Evolutionary conservation across 2,113 vertebrate species (phyloP).

Genomic region (Glaucomys volans): DNA sequence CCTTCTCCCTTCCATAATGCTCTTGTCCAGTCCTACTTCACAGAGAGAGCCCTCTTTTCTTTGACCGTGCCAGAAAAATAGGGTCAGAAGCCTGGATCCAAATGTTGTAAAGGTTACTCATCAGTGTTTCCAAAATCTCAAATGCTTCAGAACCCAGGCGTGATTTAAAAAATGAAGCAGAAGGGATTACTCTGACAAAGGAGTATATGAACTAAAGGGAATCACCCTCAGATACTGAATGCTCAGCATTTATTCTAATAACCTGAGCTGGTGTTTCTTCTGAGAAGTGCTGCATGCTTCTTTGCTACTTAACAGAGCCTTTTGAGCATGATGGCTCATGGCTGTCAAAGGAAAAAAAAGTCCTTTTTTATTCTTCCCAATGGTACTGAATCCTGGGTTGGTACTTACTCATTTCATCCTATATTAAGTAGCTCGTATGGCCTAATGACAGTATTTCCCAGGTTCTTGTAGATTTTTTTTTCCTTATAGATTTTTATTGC

Average conservation of each 20-base stretch:
- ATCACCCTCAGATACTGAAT: not conserved
- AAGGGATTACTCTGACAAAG: not conserved
- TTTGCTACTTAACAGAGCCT: not conserved
- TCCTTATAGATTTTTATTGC: not conserved
- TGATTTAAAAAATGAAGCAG: not conserved
- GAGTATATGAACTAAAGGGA: no score
- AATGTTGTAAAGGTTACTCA: not conserved
- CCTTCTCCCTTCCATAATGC: not conserved
- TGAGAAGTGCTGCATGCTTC: not conserved
- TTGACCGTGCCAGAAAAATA: not conserved
- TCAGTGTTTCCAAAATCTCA: not conserved
- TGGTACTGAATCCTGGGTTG: not conserved
- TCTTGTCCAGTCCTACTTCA: not conserved
- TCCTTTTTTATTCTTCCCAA: not conserved
- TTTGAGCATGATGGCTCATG: no score
- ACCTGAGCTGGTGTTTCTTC: not conserved
- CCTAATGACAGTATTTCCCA: not conserved
- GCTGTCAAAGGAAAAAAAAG: not conserved
- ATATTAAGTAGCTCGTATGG: not conserved
- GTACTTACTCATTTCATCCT: not conserved
- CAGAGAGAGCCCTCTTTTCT: not conserved
- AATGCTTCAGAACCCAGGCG: not conserved
- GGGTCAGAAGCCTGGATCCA: not conserved
- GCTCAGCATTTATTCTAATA: not conserved
- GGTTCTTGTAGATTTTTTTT: not conserved